Percentiles rank a stretch among this genome's conserved stretches.
Evolutionary conservation across 2,888 invertebrate genomes (phyloP).

Genomic region (Acleris emargana): DNA sequence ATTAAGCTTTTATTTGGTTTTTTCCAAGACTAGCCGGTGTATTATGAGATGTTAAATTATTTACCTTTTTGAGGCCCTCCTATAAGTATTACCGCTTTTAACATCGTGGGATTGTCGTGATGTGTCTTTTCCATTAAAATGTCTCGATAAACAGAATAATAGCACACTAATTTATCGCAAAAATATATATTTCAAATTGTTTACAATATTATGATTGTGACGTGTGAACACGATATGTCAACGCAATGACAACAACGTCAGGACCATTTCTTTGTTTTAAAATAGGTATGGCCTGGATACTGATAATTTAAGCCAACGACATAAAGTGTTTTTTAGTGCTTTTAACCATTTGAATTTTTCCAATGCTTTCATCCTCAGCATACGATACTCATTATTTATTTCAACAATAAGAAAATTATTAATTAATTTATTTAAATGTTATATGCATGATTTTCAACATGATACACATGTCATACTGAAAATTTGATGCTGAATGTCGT

Average conservation of each 20-base stretch:
- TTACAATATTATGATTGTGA: conserved; percentile 18
- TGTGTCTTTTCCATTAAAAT: conserved; percentile 16
- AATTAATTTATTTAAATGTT: no score
- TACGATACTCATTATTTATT: no score
- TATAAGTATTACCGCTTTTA: conserved; percentile 95
- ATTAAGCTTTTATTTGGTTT: not conserved
- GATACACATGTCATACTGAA: no score
- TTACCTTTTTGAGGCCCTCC: conserved; percentile 97
- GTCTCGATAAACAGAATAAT: not conserved
- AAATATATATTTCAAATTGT: conserved; percentile 19
- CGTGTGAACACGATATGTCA: not conserved
- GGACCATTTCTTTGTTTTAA: not conserved
- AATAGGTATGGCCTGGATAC: no score
- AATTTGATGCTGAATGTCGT: no score
- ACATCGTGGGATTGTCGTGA: conserved; percentile 68
- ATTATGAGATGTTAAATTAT: conserved; percentile 42
- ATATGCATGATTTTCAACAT: no score
- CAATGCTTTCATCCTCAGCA: no score
- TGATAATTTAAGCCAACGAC: no score
- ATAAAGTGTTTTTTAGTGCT: no score
- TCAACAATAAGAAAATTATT: no score
- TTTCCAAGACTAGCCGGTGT: conserved; percentile 53
- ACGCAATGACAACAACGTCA: not conserved
- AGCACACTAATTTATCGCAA: not conserved
- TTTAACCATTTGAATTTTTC: no score